phyloP scores from a whole-genome alignment of 2,888 invertebrate genomes.

The Tyria jacobaeae region DNA sequence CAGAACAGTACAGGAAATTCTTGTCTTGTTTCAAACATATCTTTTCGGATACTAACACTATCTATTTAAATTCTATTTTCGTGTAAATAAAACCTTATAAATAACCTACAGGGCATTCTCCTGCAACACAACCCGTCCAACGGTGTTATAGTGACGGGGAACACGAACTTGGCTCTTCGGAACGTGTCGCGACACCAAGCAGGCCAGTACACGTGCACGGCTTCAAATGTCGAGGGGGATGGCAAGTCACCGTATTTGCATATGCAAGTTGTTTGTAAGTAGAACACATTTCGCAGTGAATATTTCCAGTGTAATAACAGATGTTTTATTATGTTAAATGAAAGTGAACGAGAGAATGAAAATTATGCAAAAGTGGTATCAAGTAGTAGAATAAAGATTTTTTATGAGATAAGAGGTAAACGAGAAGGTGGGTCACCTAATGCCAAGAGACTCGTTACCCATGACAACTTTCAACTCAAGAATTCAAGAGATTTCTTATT shows the following conservation, averaged over 20 bases:
- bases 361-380: too few relatives aligned
- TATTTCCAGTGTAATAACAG: neutral
- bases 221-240: conserved; percentile 96
- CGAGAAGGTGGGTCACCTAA: too few relatives aligned
- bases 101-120: conserved; percentile 88
- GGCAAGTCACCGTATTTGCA: conserved; percentile 93
- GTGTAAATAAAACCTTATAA: conserved; percentile 12
- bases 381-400: too few relatives aligned
- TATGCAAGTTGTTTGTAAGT: conserved; percentile 97
- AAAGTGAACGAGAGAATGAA: neutral
- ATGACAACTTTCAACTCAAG: too few relatives aligned
- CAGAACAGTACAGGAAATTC: conserved; percentile 2
- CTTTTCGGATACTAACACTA: conserved; percentile 7
- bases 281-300: conserved; percentile 15
- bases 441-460: too few relatives aligned
- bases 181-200: conserved; percentile 93
- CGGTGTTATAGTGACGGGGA: conserved; percentile 94
- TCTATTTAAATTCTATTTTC: conserved; percentile 22
- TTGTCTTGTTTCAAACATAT: neutral
- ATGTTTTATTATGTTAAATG: neutral
- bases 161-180: conserved; percentile 91
- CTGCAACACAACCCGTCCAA: conserved; percentile 93
- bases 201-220: conserved; percentile 95
- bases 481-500: too few relatives aligned
- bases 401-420: too few relatives aligned